Percentiles rank a stretch among this genome's conserved stretches.
These are phyloP conservation scores for Epinotia brunnichana DNA, from an alignment of 2,888 invertebrate species.

Conservation along the genomic window DNA sequence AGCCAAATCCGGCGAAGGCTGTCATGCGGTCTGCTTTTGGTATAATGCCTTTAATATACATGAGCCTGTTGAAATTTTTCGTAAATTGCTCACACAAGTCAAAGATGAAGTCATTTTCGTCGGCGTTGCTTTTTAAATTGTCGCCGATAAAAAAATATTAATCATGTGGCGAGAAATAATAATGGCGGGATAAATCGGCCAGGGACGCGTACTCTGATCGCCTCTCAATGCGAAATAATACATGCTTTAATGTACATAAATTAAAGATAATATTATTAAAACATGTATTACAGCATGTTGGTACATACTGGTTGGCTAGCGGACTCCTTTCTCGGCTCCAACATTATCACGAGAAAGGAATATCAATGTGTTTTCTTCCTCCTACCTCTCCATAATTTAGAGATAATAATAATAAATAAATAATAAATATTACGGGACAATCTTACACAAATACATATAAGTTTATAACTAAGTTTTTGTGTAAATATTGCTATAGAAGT, in stretches of 20 bases:
- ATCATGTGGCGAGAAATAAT: conserved; percentile 51
- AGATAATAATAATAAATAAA: no score
- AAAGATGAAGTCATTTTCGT: conserved; percentile 63
- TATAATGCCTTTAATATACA: conserved; percentile 57
- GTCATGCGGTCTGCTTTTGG: conserved; percentile 48
- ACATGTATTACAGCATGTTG: conserved; percentile 13
- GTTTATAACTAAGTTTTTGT: no score
- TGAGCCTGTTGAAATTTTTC: conserved; percentile 53
- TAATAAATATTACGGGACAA: no score
- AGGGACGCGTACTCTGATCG: conserved; percentile 49
- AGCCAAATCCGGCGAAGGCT: conserved; percentile 52
- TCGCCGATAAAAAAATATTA: conserved; percentile 56
- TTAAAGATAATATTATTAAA: conserved; percentile 27
- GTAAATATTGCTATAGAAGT: no score
- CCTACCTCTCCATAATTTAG: neutral
- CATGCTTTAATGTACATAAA: conserved; percentile 41
- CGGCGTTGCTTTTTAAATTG: conserved; percentile 51
- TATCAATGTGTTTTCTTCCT: neutral
- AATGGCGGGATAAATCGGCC: conserved; percentile 57
- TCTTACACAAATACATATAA: no score
- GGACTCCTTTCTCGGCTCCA: neutral
- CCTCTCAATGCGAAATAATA: conserved; percentile 49
- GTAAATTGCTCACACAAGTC: conserved; percentile 55
- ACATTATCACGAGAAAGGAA: neutral
- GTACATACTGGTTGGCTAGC: conserved; percentile 7